Percentiles rank a stretch among this genome's conserved stretches.
Conservation (phyloP, 2,113 vertebrate species). For the Rafetus swinhoei region DNA sequence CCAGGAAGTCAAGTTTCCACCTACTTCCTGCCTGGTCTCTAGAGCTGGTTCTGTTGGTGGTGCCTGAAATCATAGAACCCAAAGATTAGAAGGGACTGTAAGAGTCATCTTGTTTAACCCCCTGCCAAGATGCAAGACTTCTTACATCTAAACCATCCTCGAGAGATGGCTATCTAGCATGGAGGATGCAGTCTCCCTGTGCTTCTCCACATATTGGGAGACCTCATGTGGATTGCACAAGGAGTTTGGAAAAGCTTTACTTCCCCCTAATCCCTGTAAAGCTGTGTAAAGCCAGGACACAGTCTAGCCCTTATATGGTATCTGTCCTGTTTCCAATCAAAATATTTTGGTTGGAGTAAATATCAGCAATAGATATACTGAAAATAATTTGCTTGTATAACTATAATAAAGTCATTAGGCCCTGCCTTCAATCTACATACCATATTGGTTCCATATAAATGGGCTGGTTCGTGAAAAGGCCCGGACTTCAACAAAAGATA, state of each 20-base stretch:
- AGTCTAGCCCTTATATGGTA: background rate
- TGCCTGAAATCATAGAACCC: background rate
- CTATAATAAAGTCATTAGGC: conserved; percentile 66
- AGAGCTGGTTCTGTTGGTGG: background rate
- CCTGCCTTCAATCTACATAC: background rate
- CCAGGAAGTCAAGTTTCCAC: background rate
- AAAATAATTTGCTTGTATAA: conserved; percentile 54
- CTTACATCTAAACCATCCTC: background rate
- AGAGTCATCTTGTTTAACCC: background rate
- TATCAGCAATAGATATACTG: conserved; percentile 29
- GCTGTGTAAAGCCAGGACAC: background rate
- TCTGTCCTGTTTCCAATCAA: conserved; percentile 62
- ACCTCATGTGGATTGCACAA: background rate
- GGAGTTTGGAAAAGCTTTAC: background rate
- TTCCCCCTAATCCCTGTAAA: background rate
- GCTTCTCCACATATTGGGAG: background rate
- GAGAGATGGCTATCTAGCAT: background rate
- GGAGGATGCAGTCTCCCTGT: background rate
- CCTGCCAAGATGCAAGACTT: background rate
- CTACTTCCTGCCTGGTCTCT: background rate
- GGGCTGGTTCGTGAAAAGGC: conserved; percentile 45
- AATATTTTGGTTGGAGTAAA: conserved; percentile 51
- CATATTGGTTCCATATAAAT: conserved; percentile 67
- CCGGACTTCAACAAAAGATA: conserved; percentile 57
- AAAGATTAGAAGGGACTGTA: background rate